These are phyloP conservation scores for Tribolium freemani DNA, from an alignment of 2,888 invertebrate species.

Conservation along the genomic window DNA sequence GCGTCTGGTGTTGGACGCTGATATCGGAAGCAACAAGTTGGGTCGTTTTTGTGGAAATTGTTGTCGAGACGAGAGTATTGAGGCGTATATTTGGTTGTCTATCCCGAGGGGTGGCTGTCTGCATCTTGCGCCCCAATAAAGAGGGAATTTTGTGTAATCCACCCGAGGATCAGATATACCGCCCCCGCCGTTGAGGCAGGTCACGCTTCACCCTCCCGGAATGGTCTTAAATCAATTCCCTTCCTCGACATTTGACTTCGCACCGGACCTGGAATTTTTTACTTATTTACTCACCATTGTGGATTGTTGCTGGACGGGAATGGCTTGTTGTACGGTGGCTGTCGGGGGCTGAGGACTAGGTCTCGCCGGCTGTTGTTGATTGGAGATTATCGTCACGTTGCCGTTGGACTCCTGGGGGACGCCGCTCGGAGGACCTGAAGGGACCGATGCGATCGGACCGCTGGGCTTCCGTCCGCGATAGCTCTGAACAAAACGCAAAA, in stretches of 20 bases:
- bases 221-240: slow-evolving; percentile 41
- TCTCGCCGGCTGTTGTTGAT: slow-evolving; percentile 60
- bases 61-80: slow-evolving; percentile 23
- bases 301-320: slow-evolving; percentile 64
- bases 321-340: slow-evolving; percentile 52
- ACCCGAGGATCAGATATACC: slow-evolving; percentile 45
- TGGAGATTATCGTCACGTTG: slow-evolving; percentile 52
- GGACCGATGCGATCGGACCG: slow-evolving; percentile 60
- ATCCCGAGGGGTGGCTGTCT: slow-evolving; percentile 31
- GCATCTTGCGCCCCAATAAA: slow-evolving; percentile 43
- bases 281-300: slow-evolving; percentile 63
- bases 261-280: background rate
- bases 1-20: background rate
- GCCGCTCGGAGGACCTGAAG: slow-evolving; percentile 55
- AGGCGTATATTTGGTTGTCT: slow-evolving; percentile 37
- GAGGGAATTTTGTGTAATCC: slow-evolving; percentile 44
- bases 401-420: slow-evolving; percentile 58
- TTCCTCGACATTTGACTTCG: slow-evolving; percentile 25
- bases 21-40: slow-evolving; percentile 37
- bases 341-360: slow-evolving; percentile 64
- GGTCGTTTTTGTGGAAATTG: slow-evolving; percentile 17
- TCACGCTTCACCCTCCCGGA: slow-evolving; percentile 48
- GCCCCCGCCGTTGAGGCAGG: slow-evolving; percentile 62
- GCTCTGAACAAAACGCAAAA: slow-evolving; percentile 57
- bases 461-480: slow-evolving; percentile 67